Evolutionary conservation across 2,797 vertebrate species (phyloP), one percentile per base, ranked within the genome.

Genomic region (Phalloptychus januarius): DNA sequence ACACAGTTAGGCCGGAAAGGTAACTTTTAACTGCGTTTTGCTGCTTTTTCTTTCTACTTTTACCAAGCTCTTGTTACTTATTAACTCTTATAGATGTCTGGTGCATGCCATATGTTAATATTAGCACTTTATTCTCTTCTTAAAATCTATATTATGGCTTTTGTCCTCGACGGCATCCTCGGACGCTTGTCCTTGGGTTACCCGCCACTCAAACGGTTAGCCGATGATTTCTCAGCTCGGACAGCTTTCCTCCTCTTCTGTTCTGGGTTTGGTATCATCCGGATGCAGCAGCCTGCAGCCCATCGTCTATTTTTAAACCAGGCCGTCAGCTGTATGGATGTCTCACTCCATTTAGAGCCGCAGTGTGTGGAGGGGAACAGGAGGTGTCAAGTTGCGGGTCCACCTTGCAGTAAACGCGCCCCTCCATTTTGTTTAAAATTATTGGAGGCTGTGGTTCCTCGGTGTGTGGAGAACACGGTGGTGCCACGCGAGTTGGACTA

Each of bases 1-100:
- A 91, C 93, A 94, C 94, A 92, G 90, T 89, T 87, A 91, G 91
- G 88, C 91, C 91, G 81, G 83, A 91, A 87, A 93, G 93, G 92
- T 94, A 94, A 93, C 82, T 87, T 87, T 78, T 72, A 2, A n/a
- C 16, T 1, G 10, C 38, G 0, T 6, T 23, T 10, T 81, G 74
- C 65, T 25, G 48, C 6, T 28, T 11, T 73, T 56, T 52, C 58
- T 4, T 33, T 0, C 1, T 7, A 7, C 1, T 2, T 40, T 28
- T 2, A 4, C 10, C 7, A 0, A 45, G 0, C 4, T 36, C 52
- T 52, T 20, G 31, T 1, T 0, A 23, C 13, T 36, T 28, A 5
- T 54, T 10, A 7, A 2, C 11, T 0, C 0, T 11, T 52, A 25
- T 10, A 23, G 44, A 0, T 52, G 80, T 0, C 45, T 2, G 25